A percentile compares a stretch with the other conserved stretches of the same genome.
Conservation (phyloP, 1,140 invertebrate species). For the Hestina assimilis region DNA sequence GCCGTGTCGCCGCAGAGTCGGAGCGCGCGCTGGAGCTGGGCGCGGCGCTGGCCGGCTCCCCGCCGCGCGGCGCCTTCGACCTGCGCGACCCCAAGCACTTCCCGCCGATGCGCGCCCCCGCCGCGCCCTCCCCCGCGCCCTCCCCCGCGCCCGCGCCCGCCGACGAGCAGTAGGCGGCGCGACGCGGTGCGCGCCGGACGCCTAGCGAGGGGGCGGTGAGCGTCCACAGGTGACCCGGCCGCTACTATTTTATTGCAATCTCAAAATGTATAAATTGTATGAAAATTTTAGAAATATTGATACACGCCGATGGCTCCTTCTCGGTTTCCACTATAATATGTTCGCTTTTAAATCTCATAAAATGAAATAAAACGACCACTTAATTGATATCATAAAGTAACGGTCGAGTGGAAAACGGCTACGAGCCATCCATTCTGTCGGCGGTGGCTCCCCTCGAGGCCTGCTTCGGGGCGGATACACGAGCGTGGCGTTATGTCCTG, state of each 20-base stretch:
- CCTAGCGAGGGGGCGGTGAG: no score
- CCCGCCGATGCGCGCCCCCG: constrained; percentile 82
- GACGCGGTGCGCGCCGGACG: background rate
- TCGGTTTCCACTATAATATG: no score
- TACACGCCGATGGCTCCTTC: background rate
- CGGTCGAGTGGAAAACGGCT: no score
- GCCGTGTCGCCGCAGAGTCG: constrained; percentile 81
- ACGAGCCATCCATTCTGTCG: no score
- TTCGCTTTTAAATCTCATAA: no score
- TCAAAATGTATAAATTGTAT: background rate
- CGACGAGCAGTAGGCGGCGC: constrained; percentile 4
- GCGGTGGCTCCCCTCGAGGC: no score
- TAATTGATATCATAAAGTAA: no score
- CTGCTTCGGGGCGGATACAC: no score
- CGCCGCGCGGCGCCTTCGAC: constrained; percentile 83
- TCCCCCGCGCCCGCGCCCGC: constrained; percentile 12
- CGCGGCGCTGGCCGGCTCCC: constrained; percentile 81
- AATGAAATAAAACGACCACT: no score
- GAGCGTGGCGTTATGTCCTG: no score
- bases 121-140: constrained; percentile 25
- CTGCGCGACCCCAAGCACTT: constrained; percentile 91
- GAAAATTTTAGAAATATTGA: background rate
- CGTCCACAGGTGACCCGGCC: no score
- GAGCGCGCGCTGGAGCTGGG: constrained; percentile 87
- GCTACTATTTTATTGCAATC: no score